These are phyloP conservation scores for Laticauda colubrina DNA, from an alignment of 2,113 vertebrate species.

Conservation along the genomic window DNA sequence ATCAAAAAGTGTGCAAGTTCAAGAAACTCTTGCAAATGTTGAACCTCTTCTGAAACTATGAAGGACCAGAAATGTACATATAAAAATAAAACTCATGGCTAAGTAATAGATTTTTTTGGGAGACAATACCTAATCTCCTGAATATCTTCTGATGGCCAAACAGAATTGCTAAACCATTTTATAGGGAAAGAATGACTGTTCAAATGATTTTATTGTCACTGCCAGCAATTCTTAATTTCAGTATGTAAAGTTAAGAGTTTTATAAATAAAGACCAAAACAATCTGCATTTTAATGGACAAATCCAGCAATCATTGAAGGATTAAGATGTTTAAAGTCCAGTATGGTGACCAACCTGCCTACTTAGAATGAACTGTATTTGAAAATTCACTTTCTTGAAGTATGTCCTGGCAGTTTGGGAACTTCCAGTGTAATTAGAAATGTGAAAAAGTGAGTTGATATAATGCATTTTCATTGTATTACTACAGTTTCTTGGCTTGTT, in stretches of 20 bases:
- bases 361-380: not conserved
- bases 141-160: not conserved
- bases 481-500: not conserved
- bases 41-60: not conserved
- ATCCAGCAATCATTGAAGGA: not conserved
- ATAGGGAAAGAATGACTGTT: not conserved
- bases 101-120: not conserved
- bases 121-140: not conserved
- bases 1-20: not conserved
- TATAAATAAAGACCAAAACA: accelerated
- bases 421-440: not conserved
- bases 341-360: accelerated
- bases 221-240: not conserved
- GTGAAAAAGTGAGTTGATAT: not conserved
- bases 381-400: not conserved
- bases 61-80: slow-evolving; percentile 3
- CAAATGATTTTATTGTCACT: not conserved
- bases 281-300: not conserved
- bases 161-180: not conserved
- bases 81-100: not conserved
- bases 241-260: not conserved
- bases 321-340: accelerated
- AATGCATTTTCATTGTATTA: not conserved
- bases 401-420: not conserved
- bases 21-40: not conserved